Percentiles rank a stretch among this genome's conserved stretches.
Evolutionary conservation across 1,140 invertebrate species (phyloP).

Genomic region (Cherax quadricarinatus): DNA sequence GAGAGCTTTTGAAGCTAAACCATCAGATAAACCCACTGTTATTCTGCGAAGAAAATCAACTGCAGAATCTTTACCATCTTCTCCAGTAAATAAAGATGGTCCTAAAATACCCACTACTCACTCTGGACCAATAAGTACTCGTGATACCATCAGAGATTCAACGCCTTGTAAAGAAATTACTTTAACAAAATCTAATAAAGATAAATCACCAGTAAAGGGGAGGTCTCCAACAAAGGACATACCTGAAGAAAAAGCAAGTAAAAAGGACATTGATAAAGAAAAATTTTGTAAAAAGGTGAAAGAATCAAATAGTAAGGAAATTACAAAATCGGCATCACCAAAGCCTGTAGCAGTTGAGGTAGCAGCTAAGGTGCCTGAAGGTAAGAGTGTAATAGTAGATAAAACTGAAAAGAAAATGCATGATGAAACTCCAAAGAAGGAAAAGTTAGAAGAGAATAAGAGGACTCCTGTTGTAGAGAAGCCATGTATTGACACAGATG

Average conservation of each 20-base stretch:
- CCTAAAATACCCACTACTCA: slow-evolving; percentile 37
- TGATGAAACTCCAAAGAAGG: slow-evolving; percentile 16
- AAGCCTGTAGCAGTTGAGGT: neutral
- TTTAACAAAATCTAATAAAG: slow-evolving; percentile 23
- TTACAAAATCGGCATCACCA: slow-evolving; percentile 1
- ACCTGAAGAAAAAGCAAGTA: slow-evolving; percentile 14
- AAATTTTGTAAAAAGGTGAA: slow-evolving; percentile 32
- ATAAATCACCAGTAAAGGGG: slow-evolving; percentile 57
- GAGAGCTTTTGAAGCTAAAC: slow-evolving; percentile 74
- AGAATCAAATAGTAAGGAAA: slow-evolving; percentile 14
- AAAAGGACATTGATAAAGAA: slow-evolving; percentile 54
- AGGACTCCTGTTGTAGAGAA: slow-evolving; percentile 23
- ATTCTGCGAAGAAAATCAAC: slow-evolving; percentile 47
- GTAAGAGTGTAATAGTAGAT: neutral
- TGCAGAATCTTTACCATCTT: slow-evolving; percentile 45
- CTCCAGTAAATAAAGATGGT: slow-evolving; percentile 47
- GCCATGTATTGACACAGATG: slow-evolving; percentile 8
- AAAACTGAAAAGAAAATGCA: slow-evolving; percentile 27
- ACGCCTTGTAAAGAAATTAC: slow-evolving; percentile 16
- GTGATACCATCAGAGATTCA: slow-evolving; percentile 15
- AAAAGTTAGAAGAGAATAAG: slow-evolving; percentile 31
- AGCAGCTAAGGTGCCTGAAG: neutral
- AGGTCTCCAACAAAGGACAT: neutral
- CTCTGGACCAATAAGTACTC: slow-evolving; percentile 41
- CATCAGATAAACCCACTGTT: slow-evolving; percentile 62